Evolutionary conservation across 2,888 invertebrate species (phyloP).

Genomic region (Amiota communis): DNA sequence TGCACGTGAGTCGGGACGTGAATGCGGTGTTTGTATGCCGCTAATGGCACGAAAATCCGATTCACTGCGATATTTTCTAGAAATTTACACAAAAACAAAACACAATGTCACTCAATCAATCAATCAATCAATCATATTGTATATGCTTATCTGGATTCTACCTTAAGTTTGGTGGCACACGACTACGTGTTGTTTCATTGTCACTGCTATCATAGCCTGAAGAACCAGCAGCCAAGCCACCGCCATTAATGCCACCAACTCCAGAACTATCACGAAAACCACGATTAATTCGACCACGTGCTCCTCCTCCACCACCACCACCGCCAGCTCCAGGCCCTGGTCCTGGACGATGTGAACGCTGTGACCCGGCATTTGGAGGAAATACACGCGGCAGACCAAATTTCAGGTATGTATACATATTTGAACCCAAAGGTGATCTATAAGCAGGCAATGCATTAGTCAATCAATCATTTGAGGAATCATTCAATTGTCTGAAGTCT

Average conservation of each 20-base stretch:
- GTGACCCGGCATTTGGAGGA: slow-evolving; percentile 86
- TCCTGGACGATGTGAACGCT: slow-evolving; percentile 77
- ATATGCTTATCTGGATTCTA: slow-evolving; percentile 32
- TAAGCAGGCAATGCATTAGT: not conserved
- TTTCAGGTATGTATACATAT: slow-evolving; percentile 95
- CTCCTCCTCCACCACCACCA: slow-evolving; percentile 74
- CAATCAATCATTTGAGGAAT: not conserved
- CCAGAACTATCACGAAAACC: slow-evolving; percentile 78
- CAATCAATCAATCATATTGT: slow-evolving; percentile 8
- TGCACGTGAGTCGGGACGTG: slow-evolving; percentile 71
- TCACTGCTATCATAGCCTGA: slow-evolving; percentile 95
- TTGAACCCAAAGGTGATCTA: slow-evolving; percentile 89
- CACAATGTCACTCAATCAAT: not conserved
- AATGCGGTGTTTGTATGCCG: slow-evolving; percentile 63
- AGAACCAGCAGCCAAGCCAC: slow-evolving; percentile 76
- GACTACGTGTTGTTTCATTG: slow-evolving; percentile 79
- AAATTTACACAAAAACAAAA: slow-evolving; percentile 11
- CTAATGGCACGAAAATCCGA: slow-evolving; percentile 82
- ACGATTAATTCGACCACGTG: slow-evolving; percentile 76
- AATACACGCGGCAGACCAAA: slow-evolving; percentile 94
- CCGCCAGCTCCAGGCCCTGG: slow-evolving; percentile 71
- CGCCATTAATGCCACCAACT: slow-evolving; percentile 48
- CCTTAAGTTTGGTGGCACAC: slow-evolving; percentile 74
- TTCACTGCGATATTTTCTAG: slow-evolving; percentile 86
- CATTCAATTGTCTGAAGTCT: not conserved